These are phyloP conservation scores for Lycia hirtaria DNA, from an alignment of 2,888 invertebrate species.

Conservation along the genomic window DNA sequence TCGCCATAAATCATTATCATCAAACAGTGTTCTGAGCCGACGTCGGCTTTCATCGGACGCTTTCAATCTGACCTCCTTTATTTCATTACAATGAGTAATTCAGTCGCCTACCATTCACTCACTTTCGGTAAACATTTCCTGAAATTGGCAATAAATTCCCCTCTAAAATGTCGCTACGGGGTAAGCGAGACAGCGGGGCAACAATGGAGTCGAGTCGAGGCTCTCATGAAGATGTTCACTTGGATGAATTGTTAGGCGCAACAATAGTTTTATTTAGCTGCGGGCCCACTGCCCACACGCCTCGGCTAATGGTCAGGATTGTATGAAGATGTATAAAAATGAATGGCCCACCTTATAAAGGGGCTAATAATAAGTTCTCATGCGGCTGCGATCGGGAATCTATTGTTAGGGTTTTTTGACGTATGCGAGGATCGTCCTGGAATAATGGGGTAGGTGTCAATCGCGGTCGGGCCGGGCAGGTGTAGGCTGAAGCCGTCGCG, in stretches of 20 bases:
- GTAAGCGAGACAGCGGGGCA: constrained; percentile 61
- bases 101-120: constrained; percentile 80
- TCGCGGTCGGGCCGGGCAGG: constrained; percentile 77
- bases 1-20: constrained; percentile 83
- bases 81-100: constrained; percentile 83
- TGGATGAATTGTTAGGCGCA: constrained; percentile 77
- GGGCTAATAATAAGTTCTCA: constrained; percentile 83
- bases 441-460: constrained; percentile 84
- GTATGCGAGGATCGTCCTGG: constrained; percentile 60
- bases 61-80: constrained; percentile 82
- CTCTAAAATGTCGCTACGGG: constrained; percentile 71
- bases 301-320: constrained; percentile 80
- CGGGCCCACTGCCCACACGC: constrained; percentile 84
- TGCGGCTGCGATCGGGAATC: constrained; percentile 74
- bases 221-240: constrained; percentile 82
- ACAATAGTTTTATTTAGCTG: constrained; percentile 84
- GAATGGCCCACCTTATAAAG: constrained; percentile 76
- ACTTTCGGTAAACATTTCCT: constrained; percentile 80
- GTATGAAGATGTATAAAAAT: constrained; percentile 82
- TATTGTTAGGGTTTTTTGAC: constrained; percentile 78
- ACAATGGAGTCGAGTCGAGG: constrained; percentile 71
- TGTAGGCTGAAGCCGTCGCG: constrained; percentile 59
- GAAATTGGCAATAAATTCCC: constrained; percentile 83
- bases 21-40: constrained; percentile 69
- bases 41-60: constrained; percentile 79